A percentile compares a stretch with the other conserved stretches of the same genome.
These are phyloP conservation scores for Thereva nobilitata DNA, from an alignment of 2,888 invertebrate species.

Conservation along the genomic window DNA sequence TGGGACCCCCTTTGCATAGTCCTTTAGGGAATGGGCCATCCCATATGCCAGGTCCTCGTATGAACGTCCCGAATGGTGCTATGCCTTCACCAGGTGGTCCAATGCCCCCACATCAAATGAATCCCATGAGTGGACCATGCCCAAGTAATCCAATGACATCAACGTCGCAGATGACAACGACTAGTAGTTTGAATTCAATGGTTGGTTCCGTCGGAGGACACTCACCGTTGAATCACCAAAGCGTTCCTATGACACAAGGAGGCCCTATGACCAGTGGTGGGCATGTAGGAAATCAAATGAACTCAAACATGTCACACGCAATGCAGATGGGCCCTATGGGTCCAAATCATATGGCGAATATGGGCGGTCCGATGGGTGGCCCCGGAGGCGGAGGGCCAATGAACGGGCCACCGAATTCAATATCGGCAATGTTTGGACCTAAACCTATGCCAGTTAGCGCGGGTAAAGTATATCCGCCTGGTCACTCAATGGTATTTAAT, in stretches of 20 bases:
- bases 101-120: constrained; percentile 62
- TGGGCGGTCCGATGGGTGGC: constrained; percentile 55
- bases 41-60: constrained; percentile 53
- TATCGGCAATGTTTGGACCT: constrained; percentile 58
- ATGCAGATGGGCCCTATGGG: constrained; percentile 47
- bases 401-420: constrained; percentile 46
- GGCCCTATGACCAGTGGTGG: constrained; percentile 48
- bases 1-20: constrained; percentile 78
- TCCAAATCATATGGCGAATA: constrained; percentile 56
- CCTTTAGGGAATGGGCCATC: constrained; percentile 69
- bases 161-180: constrained; percentile 40
- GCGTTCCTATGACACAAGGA: constrained; percentile 57
- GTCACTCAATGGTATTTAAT: constrained; percentile 97
- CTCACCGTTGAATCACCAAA: constrained; percentile 55
- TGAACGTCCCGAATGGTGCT: constrained; percentile 64
- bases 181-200: constrained; percentile 59
- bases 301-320: constrained; percentile 41
- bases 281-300: constrained; percentile 39
- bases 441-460: constrained; percentile 92
- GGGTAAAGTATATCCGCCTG: constrained; percentile 87
- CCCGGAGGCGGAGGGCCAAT: constrained; percentile 32
- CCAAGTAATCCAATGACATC: constrained; percentile 55
- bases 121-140: constrained; percentile 62
- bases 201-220: constrained; percentile 49
- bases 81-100: constrained; percentile 60